phyloP scores from a whole-genome alignment of 2,113 vertebrate genomes.

The Xenopus laevis region DNA sequence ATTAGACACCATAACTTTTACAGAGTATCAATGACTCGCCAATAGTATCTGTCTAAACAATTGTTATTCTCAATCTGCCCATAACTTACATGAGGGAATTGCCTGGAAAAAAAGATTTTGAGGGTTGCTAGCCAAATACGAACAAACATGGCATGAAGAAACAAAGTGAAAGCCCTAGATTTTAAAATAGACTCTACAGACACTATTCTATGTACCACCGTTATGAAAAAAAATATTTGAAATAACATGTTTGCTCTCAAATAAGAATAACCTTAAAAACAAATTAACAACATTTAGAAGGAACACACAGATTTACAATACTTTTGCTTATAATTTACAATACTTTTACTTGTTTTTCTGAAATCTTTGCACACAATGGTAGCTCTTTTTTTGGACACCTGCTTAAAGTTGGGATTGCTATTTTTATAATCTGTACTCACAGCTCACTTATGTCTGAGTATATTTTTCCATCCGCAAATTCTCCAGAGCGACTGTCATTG shows the following conservation, averaged over 20 bases:
- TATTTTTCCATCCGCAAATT: constrained; percentile 25
- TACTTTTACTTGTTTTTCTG: background rate
- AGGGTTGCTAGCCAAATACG: too few species aligned
- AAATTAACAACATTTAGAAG: too few species aligned
- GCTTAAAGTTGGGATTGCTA: background rate
- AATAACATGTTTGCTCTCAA: background rate
- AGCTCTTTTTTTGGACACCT: background rate
- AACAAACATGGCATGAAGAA: too few species aligned
- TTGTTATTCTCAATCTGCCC: too few species aligned
- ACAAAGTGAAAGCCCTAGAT: too few species aligned
- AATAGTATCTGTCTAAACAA: too few species aligned
- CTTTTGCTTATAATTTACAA: too few species aligned
- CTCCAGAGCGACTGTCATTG: background rate
- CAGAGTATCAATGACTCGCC: too few species aligned
- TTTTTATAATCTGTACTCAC: constrained; percentile 10
- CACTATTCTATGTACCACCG: background rate
- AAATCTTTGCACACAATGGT: background rate
- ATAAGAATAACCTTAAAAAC: background rate
- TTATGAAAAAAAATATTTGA: background rate
- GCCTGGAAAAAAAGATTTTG: too few species aligned
- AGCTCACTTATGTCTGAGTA: background rate
- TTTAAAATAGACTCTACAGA: too few species aligned
- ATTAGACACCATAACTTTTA: too few species aligned
- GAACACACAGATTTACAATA: background rate
- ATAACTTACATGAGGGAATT: too few species aligned